phyloP scores from a whole-genome alignment of 2,113 vertebrate species.

The Galeopterus variegatus region DNA sequence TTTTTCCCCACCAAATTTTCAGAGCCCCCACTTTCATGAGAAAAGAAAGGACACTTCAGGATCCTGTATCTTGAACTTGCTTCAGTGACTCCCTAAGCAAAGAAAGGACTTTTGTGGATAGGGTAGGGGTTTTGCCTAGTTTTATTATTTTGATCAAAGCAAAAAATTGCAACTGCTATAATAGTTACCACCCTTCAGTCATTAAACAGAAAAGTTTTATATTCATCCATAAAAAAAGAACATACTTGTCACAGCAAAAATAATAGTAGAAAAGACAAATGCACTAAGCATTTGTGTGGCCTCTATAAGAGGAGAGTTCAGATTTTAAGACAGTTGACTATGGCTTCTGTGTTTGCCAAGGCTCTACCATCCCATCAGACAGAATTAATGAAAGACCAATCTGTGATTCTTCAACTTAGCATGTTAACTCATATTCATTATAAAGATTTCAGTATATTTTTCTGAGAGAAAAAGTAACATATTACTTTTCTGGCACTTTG shows the following conservation, averaged over 20 bases:
- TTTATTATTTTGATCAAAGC: background rate
- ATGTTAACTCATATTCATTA: background rate
- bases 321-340: background rate
- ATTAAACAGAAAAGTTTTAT: background rate
- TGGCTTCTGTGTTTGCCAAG: background rate
- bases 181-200: background rate
- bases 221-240: background rate
- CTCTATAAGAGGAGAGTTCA: background rate
- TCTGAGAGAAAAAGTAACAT: background rate
- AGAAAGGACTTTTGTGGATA: background rate
- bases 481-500: constrained; percentile 14
- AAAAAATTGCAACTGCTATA: background rate
- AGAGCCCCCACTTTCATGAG: background rate
- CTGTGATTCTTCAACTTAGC: background rate
- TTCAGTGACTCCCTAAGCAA: background rate
- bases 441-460: constrained; percentile 1
- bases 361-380: background rate
- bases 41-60: background rate
- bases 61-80: background rate
- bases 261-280: background rate
- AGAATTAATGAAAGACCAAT: background rate
- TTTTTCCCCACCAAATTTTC: background rate
- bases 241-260: background rate
- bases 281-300: background rate
- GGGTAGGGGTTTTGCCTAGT: background rate